phyloP scores from a whole-genome alignment of 2,113 vertebrate genomes.

The Electrona antarctica region DNA sequence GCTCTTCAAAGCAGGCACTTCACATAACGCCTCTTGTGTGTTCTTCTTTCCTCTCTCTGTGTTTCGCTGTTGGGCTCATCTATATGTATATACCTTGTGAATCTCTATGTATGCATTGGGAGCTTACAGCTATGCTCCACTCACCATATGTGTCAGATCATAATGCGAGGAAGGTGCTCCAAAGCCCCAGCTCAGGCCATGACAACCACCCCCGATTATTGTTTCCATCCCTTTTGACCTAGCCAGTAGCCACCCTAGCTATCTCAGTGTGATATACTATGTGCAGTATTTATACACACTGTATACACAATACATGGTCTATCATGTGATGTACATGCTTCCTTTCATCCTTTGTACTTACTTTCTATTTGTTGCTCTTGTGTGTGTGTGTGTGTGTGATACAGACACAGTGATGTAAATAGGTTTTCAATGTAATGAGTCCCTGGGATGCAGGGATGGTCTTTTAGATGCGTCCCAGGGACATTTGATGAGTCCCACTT shows the following conservation, averaged over 20 bases:
- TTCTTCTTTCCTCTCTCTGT: slow-evolving; percentile 47
- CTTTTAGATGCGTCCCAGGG: too few species aligned
- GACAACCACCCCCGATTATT: slow-evolving; percentile 39
- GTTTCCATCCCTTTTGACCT: slow-evolving; percentile 42
- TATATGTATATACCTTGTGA: slow-evolving; percentile 10
- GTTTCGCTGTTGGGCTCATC: slow-evolving; percentile 56
- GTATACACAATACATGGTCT: too few species aligned
- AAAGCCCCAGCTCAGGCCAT: slow-evolving; percentile 50
- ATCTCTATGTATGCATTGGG: slow-evolving; percentile 69
- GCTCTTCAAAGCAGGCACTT: slow-evolving; percentile 60
- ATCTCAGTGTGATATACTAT: slow-evolving; percentile 5
- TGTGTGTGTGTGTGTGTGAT: too few species aligned
- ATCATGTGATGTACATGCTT: too few species aligned
- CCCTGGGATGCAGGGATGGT: too few species aligned
- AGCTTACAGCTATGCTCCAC: slow-evolving; percentile 68
- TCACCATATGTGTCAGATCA: slow-evolving; percentile 41
- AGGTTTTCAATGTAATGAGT: too few species aligned
- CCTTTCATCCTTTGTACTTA: too few species aligned
- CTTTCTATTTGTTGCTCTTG: too few species aligned
- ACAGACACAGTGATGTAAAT: too few species aligned
- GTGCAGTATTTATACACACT: too few species aligned
- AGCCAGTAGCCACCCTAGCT: slow-evolving; percentile 30
- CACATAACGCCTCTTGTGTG: slow-evolving; percentile 68
- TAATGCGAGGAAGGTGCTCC: slow-evolving; percentile 44
- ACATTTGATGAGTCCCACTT: too few species aligned